Conservation (phyloP, 2,797 vertebrate genomes). For the Gymnopithys bicolor region DNA sequence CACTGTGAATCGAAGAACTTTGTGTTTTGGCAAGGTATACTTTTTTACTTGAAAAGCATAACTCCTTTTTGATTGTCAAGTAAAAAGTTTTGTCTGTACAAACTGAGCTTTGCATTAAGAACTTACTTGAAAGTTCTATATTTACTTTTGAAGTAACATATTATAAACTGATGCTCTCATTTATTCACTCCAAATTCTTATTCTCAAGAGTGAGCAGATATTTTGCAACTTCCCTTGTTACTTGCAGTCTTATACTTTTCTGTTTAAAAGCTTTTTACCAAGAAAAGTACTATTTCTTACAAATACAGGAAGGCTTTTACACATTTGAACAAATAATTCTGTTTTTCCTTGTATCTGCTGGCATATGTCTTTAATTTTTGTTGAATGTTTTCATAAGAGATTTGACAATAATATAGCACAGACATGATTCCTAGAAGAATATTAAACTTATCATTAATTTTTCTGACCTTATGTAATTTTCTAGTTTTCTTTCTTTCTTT, state of each 20-base stretch:
- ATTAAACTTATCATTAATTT: not conserved
- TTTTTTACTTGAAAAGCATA: conserved; percentile 57
- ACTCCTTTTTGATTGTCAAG: not conserved
- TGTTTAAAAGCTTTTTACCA: not conserved
- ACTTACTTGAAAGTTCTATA: not conserved
- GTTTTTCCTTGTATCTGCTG: not conserved
- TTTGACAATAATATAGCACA: not conserved
- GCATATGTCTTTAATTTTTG: not conserved
- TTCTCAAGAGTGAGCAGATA: not conserved
- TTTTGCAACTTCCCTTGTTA: not conserved
- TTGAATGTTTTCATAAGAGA: not conserved
- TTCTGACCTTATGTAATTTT: not conserved
- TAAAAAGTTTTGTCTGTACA: not conserved
- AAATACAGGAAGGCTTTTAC: not conserved
- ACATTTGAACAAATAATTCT: not conserved
- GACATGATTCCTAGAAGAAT: not conserved
- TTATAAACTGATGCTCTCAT: not conserved
- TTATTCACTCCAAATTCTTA: not conserved
- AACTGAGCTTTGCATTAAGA: not conserved
- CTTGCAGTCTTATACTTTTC: not conserved
- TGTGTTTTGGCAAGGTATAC: conserved; percentile 98
- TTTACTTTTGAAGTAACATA: not conserved
- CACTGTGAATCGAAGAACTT: conserved; percentile 99
- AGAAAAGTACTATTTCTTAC: not conserved
- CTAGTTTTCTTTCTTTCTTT: not conserved